These are phyloP conservation scores for Cyphomyrus discorhynchus DNA, from an alignment of 2,113 vertebrate genomes.

Conservation along the genomic window DNA sequence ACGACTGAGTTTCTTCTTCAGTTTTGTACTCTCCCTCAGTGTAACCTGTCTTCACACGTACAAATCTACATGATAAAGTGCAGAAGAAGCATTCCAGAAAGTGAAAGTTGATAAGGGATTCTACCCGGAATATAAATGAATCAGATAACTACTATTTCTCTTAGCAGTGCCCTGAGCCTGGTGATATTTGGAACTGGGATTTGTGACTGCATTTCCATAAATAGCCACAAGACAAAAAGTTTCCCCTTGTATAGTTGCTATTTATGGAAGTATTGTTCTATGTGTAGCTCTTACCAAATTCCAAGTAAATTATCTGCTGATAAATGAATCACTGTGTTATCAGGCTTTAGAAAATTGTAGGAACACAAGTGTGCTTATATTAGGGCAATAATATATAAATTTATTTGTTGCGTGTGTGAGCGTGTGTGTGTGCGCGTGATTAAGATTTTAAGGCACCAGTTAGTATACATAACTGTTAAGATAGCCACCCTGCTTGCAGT, in stretches of 20 bases:
- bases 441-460: conserved; percentile 3
- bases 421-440: not conserved
- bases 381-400: conserved; percentile 10
- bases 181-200: not conserved
- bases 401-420: not conserved
- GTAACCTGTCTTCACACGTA: not conserved
- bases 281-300: not conserved
- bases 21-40: not conserved
- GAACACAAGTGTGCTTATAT: not conserved
- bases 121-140: not conserved
- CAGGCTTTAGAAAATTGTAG: not conserved
- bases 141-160: not conserved
- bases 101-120: not conserved
- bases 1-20: not conserved
- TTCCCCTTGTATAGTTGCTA: conserved; percentile 10
- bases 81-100: not conserved
- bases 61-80: not conserved
- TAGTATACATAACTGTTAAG: conserved; percentile 18
- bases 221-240: conserved; percentile 5
- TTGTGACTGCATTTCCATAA: conserved; percentile 14
- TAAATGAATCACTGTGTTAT: not conserved
- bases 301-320: conserved; percentile 13
- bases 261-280: conserved; percentile 9
- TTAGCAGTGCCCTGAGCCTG: not conserved
- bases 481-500: conserved; percentile 27